These are phyloP conservation scores for Rhizoglyphus robini DNA, from an alignment of 1,140 invertebrate species.

Conservation along the genomic window DNA sequence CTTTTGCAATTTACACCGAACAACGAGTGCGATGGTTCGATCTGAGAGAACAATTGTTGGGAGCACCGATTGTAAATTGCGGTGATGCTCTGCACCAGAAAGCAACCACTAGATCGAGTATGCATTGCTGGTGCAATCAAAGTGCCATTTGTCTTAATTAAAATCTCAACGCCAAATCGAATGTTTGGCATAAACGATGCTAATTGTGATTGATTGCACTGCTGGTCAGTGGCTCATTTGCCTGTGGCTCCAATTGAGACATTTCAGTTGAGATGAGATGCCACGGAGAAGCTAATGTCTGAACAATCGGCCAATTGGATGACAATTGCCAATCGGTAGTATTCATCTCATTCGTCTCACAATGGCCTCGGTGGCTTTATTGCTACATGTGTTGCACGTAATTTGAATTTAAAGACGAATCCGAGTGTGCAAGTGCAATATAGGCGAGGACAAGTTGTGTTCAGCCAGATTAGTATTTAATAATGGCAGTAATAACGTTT, in stretches of 20 bases:
- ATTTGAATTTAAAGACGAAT: slow-evolving; percentile 11
- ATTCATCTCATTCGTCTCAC: too few species aligned
- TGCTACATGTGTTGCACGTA: slow-evolving; percentile 11
- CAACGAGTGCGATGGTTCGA: neutral
- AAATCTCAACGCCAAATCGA: neutral
- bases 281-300: too few species aligned
- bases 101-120: too few species aligned
- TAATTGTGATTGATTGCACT: slow-evolving; percentile 5
- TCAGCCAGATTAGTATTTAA: neutral
- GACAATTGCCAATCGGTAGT: neutral
- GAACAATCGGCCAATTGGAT: too few species aligned
- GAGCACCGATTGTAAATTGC: too few species aligned
- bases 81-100: too few species aligned
- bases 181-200: neutral
- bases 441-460: neutral
- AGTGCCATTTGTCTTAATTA: slow-evolving; percentile 1
- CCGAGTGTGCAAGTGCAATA: neutral
- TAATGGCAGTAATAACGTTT: slow-evolving; percentile 9
- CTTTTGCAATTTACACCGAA: neutral
- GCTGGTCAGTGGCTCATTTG: neutral
- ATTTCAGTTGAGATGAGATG: too few species aligned
- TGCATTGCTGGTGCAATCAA: neutral
- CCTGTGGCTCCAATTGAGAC: too few species aligned
- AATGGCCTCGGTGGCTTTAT: neutral
- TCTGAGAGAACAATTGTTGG: neutral